Conservation (phyloP, 2,113 vertebrate genomes). For the Dromiciops gliroides region DNA sequence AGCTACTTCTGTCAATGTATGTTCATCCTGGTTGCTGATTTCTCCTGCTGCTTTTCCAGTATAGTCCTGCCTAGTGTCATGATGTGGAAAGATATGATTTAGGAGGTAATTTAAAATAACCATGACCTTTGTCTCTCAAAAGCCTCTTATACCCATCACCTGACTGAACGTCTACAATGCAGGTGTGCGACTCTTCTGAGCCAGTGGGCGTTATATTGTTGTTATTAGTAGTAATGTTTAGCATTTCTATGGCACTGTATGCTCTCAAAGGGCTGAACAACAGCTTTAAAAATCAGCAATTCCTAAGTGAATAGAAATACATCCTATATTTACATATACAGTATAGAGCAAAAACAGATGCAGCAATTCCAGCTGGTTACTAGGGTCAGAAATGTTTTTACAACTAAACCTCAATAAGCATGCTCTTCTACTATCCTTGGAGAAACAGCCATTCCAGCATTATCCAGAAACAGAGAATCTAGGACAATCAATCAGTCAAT, state of each 20-base stretch:
- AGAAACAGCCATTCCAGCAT: neutral
- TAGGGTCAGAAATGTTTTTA: constrained; percentile 3
- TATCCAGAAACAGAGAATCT: constrained; percentile 45
- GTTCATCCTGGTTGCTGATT: neutral
- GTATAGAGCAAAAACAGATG: constrained; percentile 42
- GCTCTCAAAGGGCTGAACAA: constrained; percentile 59
- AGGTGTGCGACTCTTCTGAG: constrained; percentile 62
- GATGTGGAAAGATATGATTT: constrained; percentile 28
- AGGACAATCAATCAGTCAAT: neutral
- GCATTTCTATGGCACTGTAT: constrained; percentile 73
- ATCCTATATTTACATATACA: constrained; percentile 43
- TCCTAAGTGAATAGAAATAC: constrained; percentile 51
- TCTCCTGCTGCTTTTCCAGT: neutral
- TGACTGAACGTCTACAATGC: constrained; percentile 45
- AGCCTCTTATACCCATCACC: constrained; percentile 31
- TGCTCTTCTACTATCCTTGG: constrained; percentile 27
- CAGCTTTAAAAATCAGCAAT: constrained; percentile 57
- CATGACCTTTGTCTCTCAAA: constrained; percentile 19
- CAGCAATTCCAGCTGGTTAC: constrained; percentile 5
- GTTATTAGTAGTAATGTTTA: constrained; percentile 75
- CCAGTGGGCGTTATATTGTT: constrained; percentile 75
- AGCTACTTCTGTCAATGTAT: neutral
- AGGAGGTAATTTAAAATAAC: constrained; percentile 52
- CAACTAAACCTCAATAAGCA: constrained; percentile 41
- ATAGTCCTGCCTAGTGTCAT: neutral